Conservation (phyloP, 2,888 invertebrate genomes). For the Steromphala cineraria region DNA sequence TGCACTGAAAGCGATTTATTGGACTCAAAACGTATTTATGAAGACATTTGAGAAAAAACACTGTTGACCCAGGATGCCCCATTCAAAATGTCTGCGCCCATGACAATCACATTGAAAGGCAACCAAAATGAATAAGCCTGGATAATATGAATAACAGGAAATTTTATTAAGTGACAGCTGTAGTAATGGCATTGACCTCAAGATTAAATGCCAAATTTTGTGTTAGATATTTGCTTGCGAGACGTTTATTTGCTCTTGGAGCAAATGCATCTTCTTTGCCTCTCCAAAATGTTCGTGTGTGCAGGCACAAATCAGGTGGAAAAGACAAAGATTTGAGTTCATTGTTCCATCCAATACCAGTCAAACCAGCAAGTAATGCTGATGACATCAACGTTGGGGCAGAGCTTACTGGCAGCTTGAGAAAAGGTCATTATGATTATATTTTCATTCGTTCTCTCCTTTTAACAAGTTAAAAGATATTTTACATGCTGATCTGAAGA, state of each 20-base stretch:
- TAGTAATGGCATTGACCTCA: not conserved
- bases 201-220: not conserved
- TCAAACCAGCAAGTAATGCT: slow-evolving; percentile 44
- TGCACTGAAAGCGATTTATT: too few relatives aligned
- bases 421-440: slow-evolving; percentile 78
- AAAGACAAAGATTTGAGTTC: slow-evolving; percentile 43
- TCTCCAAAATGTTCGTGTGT: not conserved
- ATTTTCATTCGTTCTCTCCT: slow-evolving; percentile 12
- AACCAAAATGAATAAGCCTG: too few relatives aligned
- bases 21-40: too few relatives aligned
- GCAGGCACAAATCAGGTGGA: not conserved
- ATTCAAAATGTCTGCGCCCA: slow-evolving; percentile 6
- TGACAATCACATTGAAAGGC: not conserved
- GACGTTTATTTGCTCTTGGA: not conserved
- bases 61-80: not conserved
- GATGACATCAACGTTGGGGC: slow-evolving; percentile 88
- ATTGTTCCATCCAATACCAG: slow-evolving; percentile 54
- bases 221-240: not conserved
- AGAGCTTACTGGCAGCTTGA: slow-evolving; percentile 88
- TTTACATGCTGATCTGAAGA: too few relatives aligned
- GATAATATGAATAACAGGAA: too few relatives aligned
- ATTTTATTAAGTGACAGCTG: not conserved
- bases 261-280: not conserved
- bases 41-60: not conserved
- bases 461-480: too few relatives aligned